A percentile compares a stretch with the other conserved stretches of the same genome.
These are phyloP conservation scores for Drosophila kanekoi DNA, from an alignment of 2,888 invertebrate genomes.

Conservation along the genomic window DNA sequence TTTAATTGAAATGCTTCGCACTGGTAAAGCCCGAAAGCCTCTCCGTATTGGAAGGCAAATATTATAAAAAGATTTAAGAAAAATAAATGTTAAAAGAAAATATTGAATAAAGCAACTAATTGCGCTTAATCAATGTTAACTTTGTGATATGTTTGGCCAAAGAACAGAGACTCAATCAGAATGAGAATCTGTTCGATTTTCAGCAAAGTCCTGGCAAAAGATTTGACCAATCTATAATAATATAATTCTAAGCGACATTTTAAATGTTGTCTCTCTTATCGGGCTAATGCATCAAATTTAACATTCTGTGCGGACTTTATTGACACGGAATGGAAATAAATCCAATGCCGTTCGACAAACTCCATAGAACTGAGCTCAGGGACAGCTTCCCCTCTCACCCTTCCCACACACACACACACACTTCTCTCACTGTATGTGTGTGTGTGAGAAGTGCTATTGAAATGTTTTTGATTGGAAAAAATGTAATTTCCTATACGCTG, in stretches of 20 bases:
- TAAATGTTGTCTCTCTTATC: slow-evolving; percentile 1
- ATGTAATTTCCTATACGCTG: slow-evolving; percentile 83
- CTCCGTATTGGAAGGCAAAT: neutral
- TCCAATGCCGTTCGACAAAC: slow-evolving; percentile 18
- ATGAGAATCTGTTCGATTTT: too few species aligned
- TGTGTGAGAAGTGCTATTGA: slow-evolving; percentile 72
- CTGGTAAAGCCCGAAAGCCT: slow-evolving; percentile 1
- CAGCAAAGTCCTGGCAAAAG: too few species aligned
- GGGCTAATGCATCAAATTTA: slow-evolving; percentile 17
- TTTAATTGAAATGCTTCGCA: slow-evolving; percentile 69
- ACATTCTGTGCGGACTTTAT: slow-evolving; percentile 33
- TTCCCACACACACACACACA: neutral
- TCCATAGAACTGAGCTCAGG: slow-evolving; percentile 15
- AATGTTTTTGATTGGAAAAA: slow-evolving; percentile 83
- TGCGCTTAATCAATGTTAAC: too few species aligned
- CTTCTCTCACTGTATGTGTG: slow-evolving; percentile 22
- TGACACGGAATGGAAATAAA: slow-evolving; percentile 48
- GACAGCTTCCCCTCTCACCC: slow-evolving; percentile 12
- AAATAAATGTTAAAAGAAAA: neutral
- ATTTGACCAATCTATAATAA: neutral
- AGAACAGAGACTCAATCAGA: too few species aligned
- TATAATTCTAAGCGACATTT: neutral
- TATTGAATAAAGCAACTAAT: neutral
- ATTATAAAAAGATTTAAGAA: slow-evolving; percentile 28
- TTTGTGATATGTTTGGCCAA: too few species aligned